A percentile compares a stretch with the other conserved stretches of the same genome.
Evolutionary conservation across 2,888 invertebrate species (phyloP).

Genomic region (Cerceris rybyensis): DNA sequence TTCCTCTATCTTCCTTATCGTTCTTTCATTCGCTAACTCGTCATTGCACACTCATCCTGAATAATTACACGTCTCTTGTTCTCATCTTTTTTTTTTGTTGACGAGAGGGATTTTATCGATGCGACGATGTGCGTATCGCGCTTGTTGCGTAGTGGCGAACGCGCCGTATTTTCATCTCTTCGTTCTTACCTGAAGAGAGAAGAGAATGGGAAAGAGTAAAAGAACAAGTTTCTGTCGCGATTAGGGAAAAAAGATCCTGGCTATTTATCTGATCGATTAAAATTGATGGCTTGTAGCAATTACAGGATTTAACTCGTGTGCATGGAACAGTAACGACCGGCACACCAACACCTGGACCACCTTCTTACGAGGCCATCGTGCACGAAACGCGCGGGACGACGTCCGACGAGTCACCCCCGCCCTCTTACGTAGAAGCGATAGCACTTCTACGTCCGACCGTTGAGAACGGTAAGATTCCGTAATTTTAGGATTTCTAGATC

Average conservation of each 20-base stretch:
- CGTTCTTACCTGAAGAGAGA: too few relatives aligned
- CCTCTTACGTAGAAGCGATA: constrained; percentile 86
- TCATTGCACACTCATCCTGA: neutral
- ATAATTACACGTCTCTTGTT: too few relatives aligned
- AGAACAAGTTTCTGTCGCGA: neutral
- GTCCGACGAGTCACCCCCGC: constrained; percentile 85
- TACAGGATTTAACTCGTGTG: constrained; percentile 84
- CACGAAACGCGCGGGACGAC: constrained; percentile 76
- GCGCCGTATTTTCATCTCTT: too few relatives aligned
- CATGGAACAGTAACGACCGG: constrained; percentile 84
- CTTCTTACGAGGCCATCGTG: constrained; percentile 86
- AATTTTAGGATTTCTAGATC: too few relatives aligned
- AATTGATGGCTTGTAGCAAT: constrained; percentile 13
- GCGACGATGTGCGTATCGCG: too few relatives aligned
- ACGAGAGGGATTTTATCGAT: too few relatives aligned
- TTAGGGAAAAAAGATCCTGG: neutral
- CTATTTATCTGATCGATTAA: neutral
- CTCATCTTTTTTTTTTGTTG: too few relatives aligned
- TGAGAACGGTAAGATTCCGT: constrained; percentile 64
- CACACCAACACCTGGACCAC: constrained; percentile 83
- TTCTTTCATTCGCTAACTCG: neutral
- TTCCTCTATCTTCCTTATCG: neutral
- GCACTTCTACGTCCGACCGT: constrained; percentile 72
- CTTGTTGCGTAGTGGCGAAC: too few relatives aligned
- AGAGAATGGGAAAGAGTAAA: neutral